phyloP scores from a whole-genome alignment of 2,888 invertebrate genomes.

The Ferrisia virgata region DNA sequence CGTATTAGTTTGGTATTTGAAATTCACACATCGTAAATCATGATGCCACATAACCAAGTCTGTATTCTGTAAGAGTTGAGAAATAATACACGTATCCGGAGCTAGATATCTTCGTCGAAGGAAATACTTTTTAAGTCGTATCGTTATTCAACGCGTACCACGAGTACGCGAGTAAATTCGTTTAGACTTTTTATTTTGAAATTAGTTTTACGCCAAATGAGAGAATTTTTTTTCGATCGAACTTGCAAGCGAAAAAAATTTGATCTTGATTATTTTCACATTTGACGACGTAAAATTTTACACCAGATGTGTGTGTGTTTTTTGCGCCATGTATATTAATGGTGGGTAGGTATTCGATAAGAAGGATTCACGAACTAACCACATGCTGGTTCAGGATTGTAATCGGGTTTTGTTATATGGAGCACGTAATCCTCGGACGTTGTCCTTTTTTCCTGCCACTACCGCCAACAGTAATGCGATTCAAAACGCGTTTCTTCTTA shows the following conservation, averaged over 20 bases:
- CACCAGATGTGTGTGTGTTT: background rate
- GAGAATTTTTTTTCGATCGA: background rate
- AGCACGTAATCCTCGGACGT: conserved; percentile 16
- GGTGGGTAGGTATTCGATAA: background rate
- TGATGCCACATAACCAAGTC: background rate
- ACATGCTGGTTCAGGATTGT: background rate
- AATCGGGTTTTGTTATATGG: background rate
- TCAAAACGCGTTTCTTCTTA: background rate
- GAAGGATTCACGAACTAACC: background rate
- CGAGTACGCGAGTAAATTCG: background rate
- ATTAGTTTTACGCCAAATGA: background rate
- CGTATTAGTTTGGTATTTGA: background rate
- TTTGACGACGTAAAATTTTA: background rate
- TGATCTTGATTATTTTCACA: background rate
- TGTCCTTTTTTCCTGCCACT: background rate
- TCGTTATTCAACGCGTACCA: background rate
- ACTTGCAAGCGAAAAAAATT: background rate
- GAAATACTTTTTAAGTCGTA: background rate
- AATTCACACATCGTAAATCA: background rate
- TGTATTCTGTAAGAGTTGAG: background rate
- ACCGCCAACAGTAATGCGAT: background rate
- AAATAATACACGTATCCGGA: background rate
- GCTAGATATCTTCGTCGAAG: background rate
- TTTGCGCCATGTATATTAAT: background rate
- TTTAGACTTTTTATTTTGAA: background rate